Conservation (phyloP, 2,113 vertebrate genomes). For the Ursus arctos region DNA sequence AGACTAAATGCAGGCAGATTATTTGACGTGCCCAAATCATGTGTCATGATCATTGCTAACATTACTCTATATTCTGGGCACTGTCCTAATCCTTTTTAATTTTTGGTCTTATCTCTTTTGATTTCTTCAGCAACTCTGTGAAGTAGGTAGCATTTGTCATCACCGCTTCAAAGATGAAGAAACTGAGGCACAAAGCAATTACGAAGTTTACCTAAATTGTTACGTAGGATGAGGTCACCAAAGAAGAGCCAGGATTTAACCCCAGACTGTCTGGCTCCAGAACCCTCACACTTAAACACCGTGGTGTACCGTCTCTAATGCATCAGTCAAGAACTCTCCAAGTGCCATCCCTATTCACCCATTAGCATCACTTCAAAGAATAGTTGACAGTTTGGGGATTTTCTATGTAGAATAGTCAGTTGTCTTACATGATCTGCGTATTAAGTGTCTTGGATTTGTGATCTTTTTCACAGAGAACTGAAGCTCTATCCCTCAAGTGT, state of each 20-base stretch:
- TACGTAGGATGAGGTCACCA: slow-evolving; percentile 45
- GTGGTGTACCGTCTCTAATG: not conserved
- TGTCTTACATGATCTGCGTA: slow-evolving; percentile 13
- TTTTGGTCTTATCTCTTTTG: not conserved
- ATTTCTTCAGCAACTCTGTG: not conserved
- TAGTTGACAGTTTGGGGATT: slow-evolving; percentile 31
- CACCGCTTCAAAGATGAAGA: slow-evolving; percentile 9
- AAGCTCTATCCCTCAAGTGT: not conserved
- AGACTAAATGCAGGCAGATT: not conserved
- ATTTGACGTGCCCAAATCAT: slow-evolving; percentile 26
- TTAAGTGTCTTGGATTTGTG: slow-evolving; percentile 41
- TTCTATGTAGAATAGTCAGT: slow-evolving; percentile 40
- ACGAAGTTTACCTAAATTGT: not conserved
- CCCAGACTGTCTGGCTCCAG: not conserved
- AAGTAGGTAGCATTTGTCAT: not conserved
- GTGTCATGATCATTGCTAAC: not conserved
- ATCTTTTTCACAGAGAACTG: not conserved
- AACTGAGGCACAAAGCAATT: slow-evolving; percentile 10
- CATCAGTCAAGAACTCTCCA: slow-evolving; percentile 19
- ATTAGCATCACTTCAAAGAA: slow-evolving; percentile 55
- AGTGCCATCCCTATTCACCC: not conserved
- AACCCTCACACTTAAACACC: not conserved
- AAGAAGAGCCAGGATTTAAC: slow-evolving; percentile 41
- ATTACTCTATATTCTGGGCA: not conserved
- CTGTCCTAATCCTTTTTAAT: not conserved